Percentiles rank a stretch among this genome's conserved stretches.
Conservation (phyloP, 2,888 invertebrate species). For the Zelleria hepariella region DNA sequence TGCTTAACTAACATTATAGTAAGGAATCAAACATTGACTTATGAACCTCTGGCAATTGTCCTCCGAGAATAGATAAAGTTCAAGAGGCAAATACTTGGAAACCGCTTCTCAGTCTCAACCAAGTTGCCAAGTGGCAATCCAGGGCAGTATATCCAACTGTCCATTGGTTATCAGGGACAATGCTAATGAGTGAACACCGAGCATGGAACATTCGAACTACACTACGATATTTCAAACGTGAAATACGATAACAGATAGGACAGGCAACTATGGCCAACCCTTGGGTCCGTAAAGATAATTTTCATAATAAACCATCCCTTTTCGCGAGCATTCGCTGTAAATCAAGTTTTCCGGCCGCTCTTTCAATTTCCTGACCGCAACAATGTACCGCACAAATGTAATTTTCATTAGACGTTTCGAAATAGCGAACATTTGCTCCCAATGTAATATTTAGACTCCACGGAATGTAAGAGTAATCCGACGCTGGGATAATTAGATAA, state of each 20-base stretch:
- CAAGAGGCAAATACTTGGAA: background rate
- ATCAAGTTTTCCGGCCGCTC: constrained; percentile 59
- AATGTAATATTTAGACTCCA: constrained; percentile 34
- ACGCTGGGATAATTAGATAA: background rate
- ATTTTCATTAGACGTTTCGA: constrained; percentile 38
- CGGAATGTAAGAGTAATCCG: constrained; percentile 3
- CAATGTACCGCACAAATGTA: constrained; percentile 46
- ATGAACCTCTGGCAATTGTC: background rate
- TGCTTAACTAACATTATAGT: background rate
- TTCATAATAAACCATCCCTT: constrained; percentile 63
- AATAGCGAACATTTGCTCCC: constrained; percentile 22
- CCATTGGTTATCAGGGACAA: background rate
- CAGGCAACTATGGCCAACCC: constrained; percentile 7
- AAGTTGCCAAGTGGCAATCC: background rate
- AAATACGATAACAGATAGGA: constrained; percentile 11
- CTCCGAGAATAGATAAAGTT: background rate
- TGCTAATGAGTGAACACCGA: background rate
- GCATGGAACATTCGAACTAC: background rate
- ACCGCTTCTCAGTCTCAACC: background rate
- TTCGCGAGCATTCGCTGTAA: constrained; percentile 56
- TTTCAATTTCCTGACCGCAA: constrained; percentile 64
- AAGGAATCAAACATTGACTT: background rate
- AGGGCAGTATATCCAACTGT: background rate
- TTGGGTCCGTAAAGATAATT: constrained; percentile 41
- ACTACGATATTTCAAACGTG: constrained; percentile 6